Evolutionary conservation across 2,113 vertebrate species (phyloP), one percentile per base, ranked within the genome.

Genomic region (Dipodomys spectabilis): DNA sequence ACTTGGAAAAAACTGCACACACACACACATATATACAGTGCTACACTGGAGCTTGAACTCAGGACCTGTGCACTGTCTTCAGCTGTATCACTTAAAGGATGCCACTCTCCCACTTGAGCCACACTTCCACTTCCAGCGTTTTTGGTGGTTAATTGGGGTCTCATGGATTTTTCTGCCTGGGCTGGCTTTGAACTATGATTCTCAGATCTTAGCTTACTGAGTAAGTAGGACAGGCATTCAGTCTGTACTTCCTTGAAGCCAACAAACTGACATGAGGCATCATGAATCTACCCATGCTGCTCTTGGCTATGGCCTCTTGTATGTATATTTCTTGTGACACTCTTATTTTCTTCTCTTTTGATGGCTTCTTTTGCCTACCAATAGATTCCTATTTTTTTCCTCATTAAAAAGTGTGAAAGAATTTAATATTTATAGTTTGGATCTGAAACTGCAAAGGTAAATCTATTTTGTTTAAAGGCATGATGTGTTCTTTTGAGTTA

Each of bases 401-500:
- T 15, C 93, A 85, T 35, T 72, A 45, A 75, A 72, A 27, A 64
- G 8, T 74, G 2, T 82, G 78, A 93, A 91, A 94, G 22, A 32
- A 65, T 65, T 88, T n/a, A 81, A n/a, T 57, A 74, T 81, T 67
- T 64, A 69, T 39, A 74, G 68, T 87, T 91, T 75, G 64, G 94
- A 64, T 91, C 57, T 89, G 19, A 22, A 93, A 32, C 20, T 87
- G 5, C 16, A 69, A 83, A 72, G 45, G 77, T 68, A 83, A 71
- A 67, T 65, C 64, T 68, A 45, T 83, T 93, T 91, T 86, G 83
- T 78, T 83, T 65, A 82, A 96, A 92, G 67, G 25, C 11, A 73
- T 44, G n/a, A 30, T 84, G 49, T 69, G n/a, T 67, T 95, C 7
- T 79, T 57, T 86, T 67, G 80, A 57, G 45, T 60, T 90, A n/a